phyloP scores from a whole-genome alignment of 2,797 vertebrate species.

The Protosalanx chinensis region DNA sequence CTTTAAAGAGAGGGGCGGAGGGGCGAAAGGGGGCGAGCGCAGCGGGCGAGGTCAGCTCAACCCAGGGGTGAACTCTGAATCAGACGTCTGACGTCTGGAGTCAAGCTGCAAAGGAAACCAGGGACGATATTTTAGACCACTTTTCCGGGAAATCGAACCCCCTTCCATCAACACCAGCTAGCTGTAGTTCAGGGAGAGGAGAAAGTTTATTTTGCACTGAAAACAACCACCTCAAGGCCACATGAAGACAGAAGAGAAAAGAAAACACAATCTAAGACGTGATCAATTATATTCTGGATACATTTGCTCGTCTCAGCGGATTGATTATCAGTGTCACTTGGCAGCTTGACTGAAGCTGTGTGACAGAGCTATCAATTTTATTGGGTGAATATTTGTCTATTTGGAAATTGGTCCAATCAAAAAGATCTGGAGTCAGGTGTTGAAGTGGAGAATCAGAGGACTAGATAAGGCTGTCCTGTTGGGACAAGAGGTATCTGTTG shows the following conservation, averaged over 20 bases:
- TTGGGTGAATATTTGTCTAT: not conserved
- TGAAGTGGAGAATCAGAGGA: constrained; percentile 1
- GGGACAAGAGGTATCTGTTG: constrained; percentile 5
- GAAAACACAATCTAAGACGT: not conserved
- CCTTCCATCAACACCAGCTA: constrained; percentile 16
- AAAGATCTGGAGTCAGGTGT: not conserved
- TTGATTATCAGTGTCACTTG: not conserved
- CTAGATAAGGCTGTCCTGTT: constrained; percentile 9
- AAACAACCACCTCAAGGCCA: not conserved
- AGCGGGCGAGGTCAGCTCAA: not conserved
- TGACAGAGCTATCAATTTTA: no score
- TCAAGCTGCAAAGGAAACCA: constrained; percentile 52
- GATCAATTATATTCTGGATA: not conserved
- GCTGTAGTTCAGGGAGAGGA: constrained; percentile 37
- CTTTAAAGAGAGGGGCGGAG: not conserved
- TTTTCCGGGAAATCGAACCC: constrained; percentile 59
- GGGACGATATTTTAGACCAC: constrained; percentile 51
- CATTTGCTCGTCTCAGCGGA: not conserved
- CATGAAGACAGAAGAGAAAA: not conserved
- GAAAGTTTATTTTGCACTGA: constrained; percentile 53
- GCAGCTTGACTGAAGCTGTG: no score
- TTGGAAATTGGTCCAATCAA: not conserved
- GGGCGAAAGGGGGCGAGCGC: not conserved
- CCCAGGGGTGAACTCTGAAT: constrained; percentile 25
- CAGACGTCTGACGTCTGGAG: constrained; percentile 43